These are phyloP conservation scores for Pogona vitticeps DNA, from an alignment of 2,113 vertebrate species.

Conservation along the genomic window DNA sequence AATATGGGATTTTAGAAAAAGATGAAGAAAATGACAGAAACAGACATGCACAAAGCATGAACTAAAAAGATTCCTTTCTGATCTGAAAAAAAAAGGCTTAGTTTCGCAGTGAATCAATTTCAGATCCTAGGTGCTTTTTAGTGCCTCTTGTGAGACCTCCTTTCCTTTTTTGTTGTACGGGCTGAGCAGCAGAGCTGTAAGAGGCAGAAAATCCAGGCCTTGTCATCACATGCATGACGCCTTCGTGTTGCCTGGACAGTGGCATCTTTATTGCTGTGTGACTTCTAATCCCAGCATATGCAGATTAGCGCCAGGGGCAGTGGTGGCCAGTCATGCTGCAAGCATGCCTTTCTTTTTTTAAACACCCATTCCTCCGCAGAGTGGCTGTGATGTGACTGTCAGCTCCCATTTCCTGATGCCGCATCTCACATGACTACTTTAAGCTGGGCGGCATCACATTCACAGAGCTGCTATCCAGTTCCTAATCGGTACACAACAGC, in stretches of 20 bases:
- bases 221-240: constrained; percentile 56
- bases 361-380: constrained; percentile 51
- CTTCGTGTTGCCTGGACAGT: constrained; percentile 61
- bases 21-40: constrained; percentile 5
- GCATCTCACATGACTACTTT: constrained; percentile 71
- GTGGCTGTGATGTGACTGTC: constrained; percentile 60
- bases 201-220: constrained; percentile 60
- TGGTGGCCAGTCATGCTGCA: constrained; percentile 48
- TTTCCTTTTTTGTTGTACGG: constrained; percentile 12
- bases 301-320: constrained; percentile 48
- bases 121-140: not conserved
- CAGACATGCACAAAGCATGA: constrained; percentile 17
- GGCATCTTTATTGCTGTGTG: constrained; percentile 65
- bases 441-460: constrained; percentile 41
- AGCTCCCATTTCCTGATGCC: constrained; percentile 66
- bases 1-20: not conserved
- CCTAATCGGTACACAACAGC: constrained; percentile 46
- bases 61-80: not conserved
- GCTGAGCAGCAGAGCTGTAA: constrained; percentile 52
- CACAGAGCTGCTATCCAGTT: constrained; percentile 38
- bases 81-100: not conserved
- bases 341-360: constrained; percentile 67
- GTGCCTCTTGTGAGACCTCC: not conserved
- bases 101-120: constrained; percentile 1
- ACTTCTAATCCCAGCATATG: constrained; percentile 69